Base-by-base conservation (phyloP, 2,888 invertebrate genomes). In the Neuroscelio doddi region DNA sequence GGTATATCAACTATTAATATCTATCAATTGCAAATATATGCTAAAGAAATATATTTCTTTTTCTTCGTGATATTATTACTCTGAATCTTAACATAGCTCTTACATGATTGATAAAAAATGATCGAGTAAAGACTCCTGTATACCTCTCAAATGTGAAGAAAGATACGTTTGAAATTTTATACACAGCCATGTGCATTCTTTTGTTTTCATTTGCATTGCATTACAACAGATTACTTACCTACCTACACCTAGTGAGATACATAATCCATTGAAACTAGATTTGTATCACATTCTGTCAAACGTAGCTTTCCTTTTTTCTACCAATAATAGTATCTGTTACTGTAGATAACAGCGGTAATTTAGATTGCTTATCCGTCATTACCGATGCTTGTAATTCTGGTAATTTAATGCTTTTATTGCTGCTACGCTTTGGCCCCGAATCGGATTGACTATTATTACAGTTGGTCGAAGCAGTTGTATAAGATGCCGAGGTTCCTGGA, bases 381-480 rank as follows among this genome's bases (percentile, higher is more conserved):
- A 67, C 64, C 15, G 39, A 17, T 3, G 17, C n/a, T 10, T 16
- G 39, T 9, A 39, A 21, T 17, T 71, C 74, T 41, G 79, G 68
- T 39, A 75, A 71, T 63, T 80, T 81, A 10, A 72, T 71, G 64
- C 66, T 73, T 56, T 78, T 88, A 59, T 84, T 82, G 66, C 79
- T 81, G 69, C 89, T 90, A 72, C 89, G 89, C 26, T 90, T 79
- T 73, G 89, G 88, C 87, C 90, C 89, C 72, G 90, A 89, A 32
- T 82, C 80, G 36, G 80, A 80, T 17, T 80, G 78, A 58, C 77
- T 80, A 64, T 76, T 76, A 64, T 80, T 82, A 55, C 73, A 77
- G 41, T 79, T 81, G 1, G 80, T 80, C 32, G 75, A 81, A 53
- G 76, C 83, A 17, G 78, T 78, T 29, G 76, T 80, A n/a, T 50